Evolutionary conservation across 2,113 vertebrate genomes (phyloP).

Genomic region (Xiphophorus maculatus): DNA sequence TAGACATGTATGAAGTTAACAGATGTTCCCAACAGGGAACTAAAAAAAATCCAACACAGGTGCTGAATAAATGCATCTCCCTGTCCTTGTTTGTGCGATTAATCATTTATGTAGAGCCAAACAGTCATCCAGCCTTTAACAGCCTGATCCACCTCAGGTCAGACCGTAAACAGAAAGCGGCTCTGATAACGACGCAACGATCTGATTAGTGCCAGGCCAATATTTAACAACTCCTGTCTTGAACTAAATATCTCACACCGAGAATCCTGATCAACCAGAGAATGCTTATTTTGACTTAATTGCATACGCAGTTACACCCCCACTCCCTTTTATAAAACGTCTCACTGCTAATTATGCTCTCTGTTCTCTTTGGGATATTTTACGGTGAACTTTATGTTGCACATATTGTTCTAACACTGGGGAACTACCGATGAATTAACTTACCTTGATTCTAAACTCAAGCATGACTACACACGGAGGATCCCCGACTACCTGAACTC

Average conservation of each 20-base stretch:
- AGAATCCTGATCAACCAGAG: conserved; percentile 7
- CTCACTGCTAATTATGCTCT: background rate
- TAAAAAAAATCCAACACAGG: conserved; percentile 19
- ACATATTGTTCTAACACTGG: background rate
- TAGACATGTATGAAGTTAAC: conserved; percentile 13
- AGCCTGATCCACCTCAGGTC: conserved; percentile 14
- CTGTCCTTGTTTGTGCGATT: conserved; percentile 35
- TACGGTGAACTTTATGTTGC: background rate
- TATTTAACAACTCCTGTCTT: conserved; percentile 15
- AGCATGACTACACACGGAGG: conserved; percentile 24
- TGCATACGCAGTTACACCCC: background rate
- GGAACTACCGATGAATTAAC: too few species aligned
- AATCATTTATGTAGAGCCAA: conserved; percentile 61
- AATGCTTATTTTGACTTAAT: background rate
- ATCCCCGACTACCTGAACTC: background rate
- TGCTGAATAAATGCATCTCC: conserved; percentile 19
- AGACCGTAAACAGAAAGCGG: conserved; percentile 5
- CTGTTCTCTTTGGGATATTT: conserved; percentile 10
- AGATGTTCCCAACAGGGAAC: conserved; percentile 14
- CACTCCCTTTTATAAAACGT: conserved; percentile 10
- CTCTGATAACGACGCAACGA: conserved; percentile 24
- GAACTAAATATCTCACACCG: conserved; percentile 2
- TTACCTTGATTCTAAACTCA: conserved; percentile 15
- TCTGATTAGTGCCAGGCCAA: conserved; percentile 34
- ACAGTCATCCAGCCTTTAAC: conserved; percentile 38